A percentile compares a stretch with the other conserved stretches of the same genome.
These are phyloP conservation scores for Resseliella maxima DNA, from an alignment of 2,888 invertebrate genomes.

Conservation along the genomic window DNA sequence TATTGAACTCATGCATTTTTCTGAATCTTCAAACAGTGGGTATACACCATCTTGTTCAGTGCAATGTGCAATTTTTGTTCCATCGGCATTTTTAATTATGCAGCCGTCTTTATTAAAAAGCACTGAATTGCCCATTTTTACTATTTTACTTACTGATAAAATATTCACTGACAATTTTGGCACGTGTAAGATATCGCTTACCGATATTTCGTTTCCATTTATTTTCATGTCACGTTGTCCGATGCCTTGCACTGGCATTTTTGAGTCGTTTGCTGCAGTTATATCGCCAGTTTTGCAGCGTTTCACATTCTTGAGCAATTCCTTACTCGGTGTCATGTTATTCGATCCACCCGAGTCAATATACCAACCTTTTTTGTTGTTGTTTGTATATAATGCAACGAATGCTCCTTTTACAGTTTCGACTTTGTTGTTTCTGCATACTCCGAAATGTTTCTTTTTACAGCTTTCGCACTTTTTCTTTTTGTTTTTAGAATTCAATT, in stretches of 20 bases:
- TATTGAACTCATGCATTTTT: not conserved
- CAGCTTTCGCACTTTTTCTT: not conserved
- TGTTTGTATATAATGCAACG: not conserved
- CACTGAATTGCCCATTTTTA: not conserved
- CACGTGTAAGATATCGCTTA: not conserved
- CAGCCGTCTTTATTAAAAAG: not conserved
- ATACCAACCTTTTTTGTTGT: slow-evolving; percentile 60
- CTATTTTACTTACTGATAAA: not conserved
- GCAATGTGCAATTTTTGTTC: not conserved
- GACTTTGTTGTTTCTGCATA: not conserved
- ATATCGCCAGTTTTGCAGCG: slow-evolving; percentile 55
- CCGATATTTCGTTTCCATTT: slow-evolving; percentile 47
- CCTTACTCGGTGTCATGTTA: slow-evolving; percentile 60
- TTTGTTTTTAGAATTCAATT: not conserved
- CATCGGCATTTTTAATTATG: not conserved
- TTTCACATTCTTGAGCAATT: slow-evolving; percentile 55
- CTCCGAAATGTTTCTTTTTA: not conserved
- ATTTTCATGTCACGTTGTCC: slow-evolving; percentile 58
- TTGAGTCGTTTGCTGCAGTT: slow-evolving; percentile 58
- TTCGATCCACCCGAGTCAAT: slow-evolving; percentile 62
- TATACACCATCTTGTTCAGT: not conserved
- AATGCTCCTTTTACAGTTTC: not conserved
- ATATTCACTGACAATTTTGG: not conserved
- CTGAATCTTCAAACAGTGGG: not conserved
- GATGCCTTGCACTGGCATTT: slow-evolving; percentile 57